Conservation (phyloP, 2,797 vertebrate genomes). For the Hylomyscus alleni region DNA sequence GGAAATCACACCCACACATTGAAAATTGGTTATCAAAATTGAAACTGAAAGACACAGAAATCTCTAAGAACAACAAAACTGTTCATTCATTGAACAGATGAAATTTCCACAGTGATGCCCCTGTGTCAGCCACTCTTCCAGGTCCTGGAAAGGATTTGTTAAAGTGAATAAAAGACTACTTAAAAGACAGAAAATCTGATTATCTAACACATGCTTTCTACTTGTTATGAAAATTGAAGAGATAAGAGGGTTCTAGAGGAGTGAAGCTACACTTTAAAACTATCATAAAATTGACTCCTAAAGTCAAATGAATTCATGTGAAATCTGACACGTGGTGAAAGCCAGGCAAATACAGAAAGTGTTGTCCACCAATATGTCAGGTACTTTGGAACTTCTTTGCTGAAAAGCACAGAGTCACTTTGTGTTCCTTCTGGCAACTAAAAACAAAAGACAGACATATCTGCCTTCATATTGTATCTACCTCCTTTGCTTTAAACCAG, state of each 20-base stretch:
- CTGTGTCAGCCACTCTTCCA: neutral
- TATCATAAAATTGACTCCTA: neutral
- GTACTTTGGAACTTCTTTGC: neutral
- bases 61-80: neutral
- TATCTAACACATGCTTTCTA: neutral
- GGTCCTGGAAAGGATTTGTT: neutral
- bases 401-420: neutral
- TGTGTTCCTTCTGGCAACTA: too few species aligned
- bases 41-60: neutral
- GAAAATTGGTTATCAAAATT: neutral
- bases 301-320: neutral
- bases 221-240: neutral
- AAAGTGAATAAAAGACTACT: neutral
- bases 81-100: neutral
- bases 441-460: neutral
- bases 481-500: neutral
- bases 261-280: neutral
- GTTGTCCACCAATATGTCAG: neutral
- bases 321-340: neutral
- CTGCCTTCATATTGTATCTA: neutral
- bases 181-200: neutral
- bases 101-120: fast-evolving
- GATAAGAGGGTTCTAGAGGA: neutral
- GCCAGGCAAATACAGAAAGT: neutral
- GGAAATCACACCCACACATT: neutral